Evolutionary conservation across 2,888 invertebrate species (phyloP).

Genomic region (Charanyca ferruginea): DNA sequence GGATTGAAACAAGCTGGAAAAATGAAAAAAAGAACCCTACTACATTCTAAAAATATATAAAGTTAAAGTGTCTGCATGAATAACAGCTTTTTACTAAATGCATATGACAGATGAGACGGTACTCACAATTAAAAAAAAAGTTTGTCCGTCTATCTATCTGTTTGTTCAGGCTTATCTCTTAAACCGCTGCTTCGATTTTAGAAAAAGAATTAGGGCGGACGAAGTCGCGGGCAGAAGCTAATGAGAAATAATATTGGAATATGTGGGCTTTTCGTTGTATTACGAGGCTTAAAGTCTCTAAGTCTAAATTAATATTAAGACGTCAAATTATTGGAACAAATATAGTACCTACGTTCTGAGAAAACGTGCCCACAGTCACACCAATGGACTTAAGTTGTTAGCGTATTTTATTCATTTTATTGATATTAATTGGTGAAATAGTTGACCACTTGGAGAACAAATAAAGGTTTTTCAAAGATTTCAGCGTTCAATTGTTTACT

Average conservation of each 20-base stretch:
- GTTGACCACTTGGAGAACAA: neutral
- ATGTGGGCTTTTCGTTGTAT: neutral
- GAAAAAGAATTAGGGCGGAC: no score
- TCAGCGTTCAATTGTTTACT: constrained; percentile 2
- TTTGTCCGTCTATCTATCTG: no score
- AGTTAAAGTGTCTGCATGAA: no score
- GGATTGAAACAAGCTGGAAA: neutral
- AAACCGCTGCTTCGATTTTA: no score
- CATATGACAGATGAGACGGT: no score
- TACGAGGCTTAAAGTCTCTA: neutral
- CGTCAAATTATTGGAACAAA: constrained; percentile 9
- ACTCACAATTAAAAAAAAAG: no score
- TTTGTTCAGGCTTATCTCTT: no score
- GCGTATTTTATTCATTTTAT: constrained; percentile 31
- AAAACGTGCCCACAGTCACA: constrained; percentile 13
- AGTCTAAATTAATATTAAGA: constrained; percentile 10
- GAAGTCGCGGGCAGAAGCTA: no score
- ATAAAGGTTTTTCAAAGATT: neutral
- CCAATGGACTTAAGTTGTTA: constrained; percentile 19
- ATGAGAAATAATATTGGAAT: neutral
- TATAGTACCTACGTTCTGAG: neutral
- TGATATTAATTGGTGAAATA: constrained; percentile 22
- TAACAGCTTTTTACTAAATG: no score
- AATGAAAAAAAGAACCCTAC: no score
- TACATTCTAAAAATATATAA: no score